Conservation (phyloP, 2,888 invertebrate genomes). For the Adineta ricciae region DNA sequence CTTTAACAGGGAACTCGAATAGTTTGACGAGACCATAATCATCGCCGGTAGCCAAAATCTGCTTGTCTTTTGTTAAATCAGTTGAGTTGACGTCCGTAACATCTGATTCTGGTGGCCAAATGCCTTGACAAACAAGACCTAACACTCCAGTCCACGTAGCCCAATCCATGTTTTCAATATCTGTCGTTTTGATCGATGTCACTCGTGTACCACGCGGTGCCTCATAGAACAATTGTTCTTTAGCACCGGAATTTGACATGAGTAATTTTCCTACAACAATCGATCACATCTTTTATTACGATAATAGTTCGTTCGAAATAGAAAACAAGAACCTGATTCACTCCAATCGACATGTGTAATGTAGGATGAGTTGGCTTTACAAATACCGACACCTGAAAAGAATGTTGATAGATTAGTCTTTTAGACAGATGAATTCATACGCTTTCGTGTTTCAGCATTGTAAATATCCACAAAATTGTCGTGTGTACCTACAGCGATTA, state of each 20-base stretch:
- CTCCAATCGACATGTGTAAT: constrained; percentile 52
- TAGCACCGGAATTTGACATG: constrained; percentile 49
- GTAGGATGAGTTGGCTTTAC: constrained; percentile 50
- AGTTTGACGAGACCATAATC: constrained; percentile 52
- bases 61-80: constrained; percentile 42
- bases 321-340: constrained; percentile 38
- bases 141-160: constrained; percentile 49
- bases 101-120: constrained; percentile 52
- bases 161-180: constrained; percentile 47
- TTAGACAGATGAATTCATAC: neutral
- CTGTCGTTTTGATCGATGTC: constrained; percentile 40
- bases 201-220: constrained; percentile 50
- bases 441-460: constrained; percentile 45
- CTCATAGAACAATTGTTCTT: constrained; percentile 51
- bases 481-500: constrained; percentile 51
- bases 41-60: constrained; percentile 49
- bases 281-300: no score
- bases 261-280: constrained; percentile 43
- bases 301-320: no score
- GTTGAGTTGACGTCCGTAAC: constrained; percentile 51
- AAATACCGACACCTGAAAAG: constrained; percentile 43
- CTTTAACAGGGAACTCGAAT: constrained; percentile 50
- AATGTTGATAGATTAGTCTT: no score
- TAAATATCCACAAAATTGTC: constrained; percentile 52
- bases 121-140: constrained; percentile 47